Base-by-base conservation (phyloP, 30 jellyfish, hydroid and myxozoan species). In the Sanderia malayensis region DNA sequence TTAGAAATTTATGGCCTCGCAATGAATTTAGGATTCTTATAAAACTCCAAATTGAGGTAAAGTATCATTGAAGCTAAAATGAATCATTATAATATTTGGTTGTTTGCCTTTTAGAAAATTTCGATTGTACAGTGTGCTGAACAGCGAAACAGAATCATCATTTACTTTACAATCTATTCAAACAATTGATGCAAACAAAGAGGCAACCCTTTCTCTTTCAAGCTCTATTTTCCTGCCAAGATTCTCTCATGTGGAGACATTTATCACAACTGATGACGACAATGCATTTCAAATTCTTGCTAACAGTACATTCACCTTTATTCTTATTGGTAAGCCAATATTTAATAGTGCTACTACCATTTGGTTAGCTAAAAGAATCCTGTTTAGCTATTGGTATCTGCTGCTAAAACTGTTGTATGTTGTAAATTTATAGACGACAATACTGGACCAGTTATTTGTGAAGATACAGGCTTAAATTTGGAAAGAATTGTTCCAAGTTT, bases 381-480 rank as follows among this genome's bases (percentile, higher is more conserved):
- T n/a, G n/a, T n/a, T n/a, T n/a, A n/a, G n/a, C n/a, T n/a, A n/a
- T n/a, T n/a, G n/a, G n/a, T n/a, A n/a, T n/a, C n/a, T n/a, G n/a
- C n/a, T n/a, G n/a, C n/a, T n/a, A n/a, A n/a, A n/a, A n/a, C n/a
- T n/a, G n/a, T n/a, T n/a, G n/a, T n/a, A n/a, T n/a, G n/a, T n/a
- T n/a, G n/a, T n/a, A n/a, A n/a, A n/a, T 22, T 53, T 75, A 30
- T 85, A 90, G 98, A 90, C 68, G 98, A 90, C 83, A 90, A 90
- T 49, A 83, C 95, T 44, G 96, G 95, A 11, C 95, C 98, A 21
- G 98, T 82, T 18, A 37, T 83, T 28, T 90, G 98, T 68, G 92
- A 90, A 59, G 96, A 90, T 24, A 45, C 76, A 13, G 95, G 94
- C 10, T 67, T 90, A 87, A 83, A 72, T 49, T 34, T 77, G 60